Evolutionary conservation across 2,113 vertebrate genomes (phyloP), one percentile per base, ranked within the genome.

Genomic region (Sorex fumeus): DNA sequence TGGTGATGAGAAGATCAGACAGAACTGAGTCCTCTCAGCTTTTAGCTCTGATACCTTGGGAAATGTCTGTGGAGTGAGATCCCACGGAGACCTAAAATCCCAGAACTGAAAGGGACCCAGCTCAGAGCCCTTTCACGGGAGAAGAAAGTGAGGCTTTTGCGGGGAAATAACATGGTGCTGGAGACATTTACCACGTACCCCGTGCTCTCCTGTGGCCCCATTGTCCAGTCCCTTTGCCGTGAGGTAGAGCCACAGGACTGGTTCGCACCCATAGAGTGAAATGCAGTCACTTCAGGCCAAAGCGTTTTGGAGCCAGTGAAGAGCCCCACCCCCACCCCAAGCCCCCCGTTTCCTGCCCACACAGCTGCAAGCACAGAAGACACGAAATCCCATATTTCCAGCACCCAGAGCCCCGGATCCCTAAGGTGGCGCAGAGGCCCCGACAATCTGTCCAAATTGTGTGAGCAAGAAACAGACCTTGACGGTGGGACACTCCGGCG

Each of bases 121-220:
- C 19, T 27, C 19, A 50, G 67, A 27, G 77, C 36, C 30, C 67
- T 80, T 70, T 27, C 43, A 71, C 3, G 40, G 34, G 43, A 75
- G 18, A 69, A 71, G 34, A 66, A 76, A 87, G 43, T 2, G 5
- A 15, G 11, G 10, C 32, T 77, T 30, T 53, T 78, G 64, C 69
- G 47, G 64, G 9, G 15, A 28, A 13, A 53, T 28, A 13, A n/a
- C n/a, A 8, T 21, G n/a, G n/a, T 23, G 36, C 23, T 19, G 70
- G 79, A 84, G 83, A 75, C 3, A 3, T n/a, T 40, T 57, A 62
- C 23, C 40, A 12, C 3, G 64, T 13, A 30, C 34, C 40, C 34
- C 12, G 23, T 28, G 12, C 32, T 11, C 3, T 2, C 16, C 0
- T 25, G 6, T 0, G 57, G 0, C 21, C 6, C 28, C 7, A 10